phyloP scores from a whole-genome alignment of 2,797 vertebrate species.

The Catostomus latipinnis region DNA sequence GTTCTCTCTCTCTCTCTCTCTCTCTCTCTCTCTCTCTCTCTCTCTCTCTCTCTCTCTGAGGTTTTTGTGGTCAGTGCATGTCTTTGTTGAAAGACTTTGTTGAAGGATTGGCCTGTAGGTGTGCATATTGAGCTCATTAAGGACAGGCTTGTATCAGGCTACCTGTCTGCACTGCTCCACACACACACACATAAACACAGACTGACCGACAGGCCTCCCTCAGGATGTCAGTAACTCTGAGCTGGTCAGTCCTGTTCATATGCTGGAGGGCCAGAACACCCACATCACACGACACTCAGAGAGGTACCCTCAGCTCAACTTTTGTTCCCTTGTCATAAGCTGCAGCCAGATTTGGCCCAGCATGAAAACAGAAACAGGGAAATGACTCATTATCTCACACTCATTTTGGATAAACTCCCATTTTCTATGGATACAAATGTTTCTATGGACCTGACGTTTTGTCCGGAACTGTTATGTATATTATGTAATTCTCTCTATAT shows the following conservation, averaged over 20 bases:
- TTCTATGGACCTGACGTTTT: not conserved
- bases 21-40: too few species aligned
- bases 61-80: constrained; percentile 1
- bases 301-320: constrained; percentile 28
- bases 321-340: constrained; percentile 29
- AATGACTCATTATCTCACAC: constrained; percentile 42
- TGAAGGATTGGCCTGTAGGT: constrained; percentile 26
- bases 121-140: constrained; percentile 23
- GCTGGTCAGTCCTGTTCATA: constrained; percentile 13
- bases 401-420: constrained; percentile 18
- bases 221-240: constrained; percentile 21
- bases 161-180: constrained; percentile 2
- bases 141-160: not conserved
- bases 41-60: not conserved
- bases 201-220: constrained; percentile 19
- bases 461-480: too few species aligned
- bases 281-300: constrained; percentile 13
- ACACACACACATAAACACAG: not conserved
- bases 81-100: constrained; percentile 5
- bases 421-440: constrained; percentile 2
- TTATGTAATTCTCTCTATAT: too few species aligned
- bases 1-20: too few species aligned
- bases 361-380: constrained; percentile 43
- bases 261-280: constrained; percentile 1
- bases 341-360: constrained; percentile 44